Evolutionary conservation across 2,113 vertebrate genomes (phyloP).

Genomic region (Struthidea cinerea): DNA sequence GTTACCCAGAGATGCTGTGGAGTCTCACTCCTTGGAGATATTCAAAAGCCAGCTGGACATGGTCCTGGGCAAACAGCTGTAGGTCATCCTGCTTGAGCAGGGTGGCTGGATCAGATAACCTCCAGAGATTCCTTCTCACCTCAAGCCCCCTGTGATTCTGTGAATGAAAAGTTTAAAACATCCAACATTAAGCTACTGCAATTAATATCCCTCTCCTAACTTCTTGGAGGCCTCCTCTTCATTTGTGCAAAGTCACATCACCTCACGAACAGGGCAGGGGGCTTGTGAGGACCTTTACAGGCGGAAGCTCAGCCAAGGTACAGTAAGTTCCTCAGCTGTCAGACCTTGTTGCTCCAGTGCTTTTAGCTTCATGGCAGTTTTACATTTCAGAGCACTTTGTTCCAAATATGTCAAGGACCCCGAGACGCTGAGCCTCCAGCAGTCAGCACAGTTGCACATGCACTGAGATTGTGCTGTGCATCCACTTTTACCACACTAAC

Average conservation of each 20-base stretch:
- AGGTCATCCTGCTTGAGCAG: neutral
- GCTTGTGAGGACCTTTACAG: neutral
- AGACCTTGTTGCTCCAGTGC: accelerated
- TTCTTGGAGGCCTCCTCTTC: neutral
- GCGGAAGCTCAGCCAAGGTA: neutral
- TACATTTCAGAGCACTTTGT: neutral
- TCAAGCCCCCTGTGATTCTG: neutral
- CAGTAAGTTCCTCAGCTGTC: neutral
- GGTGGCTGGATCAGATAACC: neutral
- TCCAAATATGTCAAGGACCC: neutral
- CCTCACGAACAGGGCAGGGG: neutral
- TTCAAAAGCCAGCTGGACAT: neutral
- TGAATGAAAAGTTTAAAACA: neutral
- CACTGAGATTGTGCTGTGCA: neutral
- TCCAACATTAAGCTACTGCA: neutral
- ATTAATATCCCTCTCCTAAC: neutral
- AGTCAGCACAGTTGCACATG: neutral
- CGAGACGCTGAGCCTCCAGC: neutral
- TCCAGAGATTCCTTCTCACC: neutral
- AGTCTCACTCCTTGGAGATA: neutral
- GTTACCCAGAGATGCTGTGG: neutral
- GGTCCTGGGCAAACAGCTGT: neutral
- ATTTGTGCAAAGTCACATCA: neutral
- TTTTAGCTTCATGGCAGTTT: neutral
- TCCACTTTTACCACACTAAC: neutral